Percentiles rank a stretch among this genome's conserved stretches.
Conservation (phyloP, 2,113 vertebrate species). For the Oncorhynchus masou region DNA sequence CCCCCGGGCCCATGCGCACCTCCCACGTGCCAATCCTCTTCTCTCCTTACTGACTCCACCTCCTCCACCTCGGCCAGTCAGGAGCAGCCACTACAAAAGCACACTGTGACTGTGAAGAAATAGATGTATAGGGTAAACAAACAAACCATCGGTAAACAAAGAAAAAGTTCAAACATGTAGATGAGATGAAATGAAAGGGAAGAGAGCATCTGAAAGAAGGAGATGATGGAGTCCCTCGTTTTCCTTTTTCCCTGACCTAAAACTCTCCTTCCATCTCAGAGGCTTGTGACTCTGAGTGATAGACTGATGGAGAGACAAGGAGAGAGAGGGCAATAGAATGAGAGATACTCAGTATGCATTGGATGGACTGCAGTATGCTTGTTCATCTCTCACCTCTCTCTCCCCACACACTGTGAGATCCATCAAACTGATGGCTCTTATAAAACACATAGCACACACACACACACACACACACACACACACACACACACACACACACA, state of each 20-base stretch:
- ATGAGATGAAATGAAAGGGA: slow-evolving; percentile 49
- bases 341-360: slow-evolving; percentile 56
- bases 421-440: slow-evolving; percentile 39
- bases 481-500: too few relatives aligned
- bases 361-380: slow-evolving; percentile 45
- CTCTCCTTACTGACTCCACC: slow-evolving; percentile 85
- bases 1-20: slow-evolving; percentile 88
- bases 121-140: slow-evolving; percentile 43
- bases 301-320: slow-evolving; percentile 36
- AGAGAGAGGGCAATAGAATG: slow-evolving; percentile 19
- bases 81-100: slow-evolving; percentile 75
- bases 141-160: slow-evolving; percentile 25
- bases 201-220: slow-evolving; percentile 41
- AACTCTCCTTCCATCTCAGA: slow-evolving; percentile 55
- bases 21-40: slow-evolving; percentile 89
- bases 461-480: too few relatives aligned
- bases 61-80: slow-evolving; percentile 46
- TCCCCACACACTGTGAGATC: slow-evolving; percentile 59
- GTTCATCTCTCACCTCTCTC: slow-evolving; percentile 49
- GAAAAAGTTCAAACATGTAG: slow-evolving; percentile 22
- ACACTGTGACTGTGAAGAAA: slow-evolving; percentile 85
- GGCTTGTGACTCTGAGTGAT: slow-evolving; percentile 33
- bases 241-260: slow-evolving; percentile 61
- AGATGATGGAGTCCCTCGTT: slow-evolving; percentile 10
- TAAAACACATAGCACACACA: slow-evolving; percentile 24